Evolutionary conservation across 2,113 vertebrate genomes (phyloP), one percentile per base, ranked within the genome.

Genomic region (Amblyopsis rosae): DNA sequence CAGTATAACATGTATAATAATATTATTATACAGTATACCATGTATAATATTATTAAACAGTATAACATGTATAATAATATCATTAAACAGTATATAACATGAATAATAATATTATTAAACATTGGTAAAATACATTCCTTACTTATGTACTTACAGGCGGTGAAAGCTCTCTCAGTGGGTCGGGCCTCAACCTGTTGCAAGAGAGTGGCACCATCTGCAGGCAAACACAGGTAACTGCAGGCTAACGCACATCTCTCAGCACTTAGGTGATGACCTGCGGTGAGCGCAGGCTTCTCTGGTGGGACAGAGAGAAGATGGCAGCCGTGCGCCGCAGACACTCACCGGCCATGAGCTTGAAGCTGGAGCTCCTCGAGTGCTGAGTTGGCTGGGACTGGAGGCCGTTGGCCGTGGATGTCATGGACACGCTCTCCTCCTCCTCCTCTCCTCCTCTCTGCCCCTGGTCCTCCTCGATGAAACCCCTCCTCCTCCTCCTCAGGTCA

Each of bases 141-240:
- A n/a, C n/a, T n/a, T 9, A 3, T 72, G 15, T 17, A 90, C 93
- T 86, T 77, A 93, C 91, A 72, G 9, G 75, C 86, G 45, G 76
- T 82, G 56, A 72, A 45, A 6, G 65, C 6, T 67, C 80, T 82
- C 0, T 70, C 17, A 46, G 19, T 3, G 4, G 77, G 41, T 17
- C 48, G 54, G 9, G 0, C 51, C 4, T 91, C 85, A 13, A 86
- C 72, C 67, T 89, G 74, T 75, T 92, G 87, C 59, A 86, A 89
- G 79, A 92, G 89, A 80, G 84, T 15, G 64, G 90, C 90, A 65
- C 91, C 91, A 70, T 92, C 93, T 94, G 70, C 19, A 83, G 88
- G 63, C 9, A 9, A 47, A 67, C 64, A 68, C 16, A 4, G 46
- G 41, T 7, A 54, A 47, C 26, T 41, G 45, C 10, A 12, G 70